Evolutionary conservation across 2,797 vertebrate species (phyloP).

Genomic region (Chaunax sp.): DNA sequence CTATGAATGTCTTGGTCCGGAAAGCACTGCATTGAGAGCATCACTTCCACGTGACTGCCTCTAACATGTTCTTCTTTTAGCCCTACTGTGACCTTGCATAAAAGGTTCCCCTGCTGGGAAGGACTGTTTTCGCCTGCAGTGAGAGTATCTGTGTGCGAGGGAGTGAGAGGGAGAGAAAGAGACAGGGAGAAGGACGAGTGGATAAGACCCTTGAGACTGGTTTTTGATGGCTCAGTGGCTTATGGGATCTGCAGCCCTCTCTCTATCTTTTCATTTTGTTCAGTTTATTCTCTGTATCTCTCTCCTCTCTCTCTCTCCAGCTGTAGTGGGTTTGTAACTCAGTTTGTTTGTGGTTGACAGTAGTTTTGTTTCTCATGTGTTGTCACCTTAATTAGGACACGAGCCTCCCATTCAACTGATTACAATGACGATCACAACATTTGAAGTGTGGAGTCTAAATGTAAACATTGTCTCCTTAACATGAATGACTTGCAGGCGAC

Average conservation of each 20-base stretch:
- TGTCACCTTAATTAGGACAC: constrained; percentile 3
- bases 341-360: not conserved
- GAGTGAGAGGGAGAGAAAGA: not conserved
- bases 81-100: constrained; percentile 60
- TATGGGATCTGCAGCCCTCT: constrained; percentile 23
- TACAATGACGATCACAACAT: constrained; percentile 27
- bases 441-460: constrained; percentile 22
- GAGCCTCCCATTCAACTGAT: constrained; percentile 15
- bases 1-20: constrained; percentile 24
- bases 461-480: constrained; percentile 23
- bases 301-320: not conserved
- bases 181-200: not conserved
- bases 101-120: constrained; percentile 63
- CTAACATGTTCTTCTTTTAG: constrained; percentile 51
- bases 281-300: not conserved
- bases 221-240: constrained; percentile 47
- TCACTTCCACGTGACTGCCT: constrained; percentile 56
- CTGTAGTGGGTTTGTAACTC: not conserved
- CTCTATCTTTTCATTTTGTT: constrained; percentile 15
- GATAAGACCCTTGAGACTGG: constrained; percentile 32
- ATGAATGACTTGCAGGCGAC: constrained; percentile 9
- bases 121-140: constrained; percentile 34
- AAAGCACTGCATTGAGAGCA: constrained; percentile 34
- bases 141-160: constrained; percentile 6
- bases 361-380: not conserved